Evolutionary conservation across 2,888 invertebrate species (phyloP).

Genomic region (Rosalia funebris): DNA sequence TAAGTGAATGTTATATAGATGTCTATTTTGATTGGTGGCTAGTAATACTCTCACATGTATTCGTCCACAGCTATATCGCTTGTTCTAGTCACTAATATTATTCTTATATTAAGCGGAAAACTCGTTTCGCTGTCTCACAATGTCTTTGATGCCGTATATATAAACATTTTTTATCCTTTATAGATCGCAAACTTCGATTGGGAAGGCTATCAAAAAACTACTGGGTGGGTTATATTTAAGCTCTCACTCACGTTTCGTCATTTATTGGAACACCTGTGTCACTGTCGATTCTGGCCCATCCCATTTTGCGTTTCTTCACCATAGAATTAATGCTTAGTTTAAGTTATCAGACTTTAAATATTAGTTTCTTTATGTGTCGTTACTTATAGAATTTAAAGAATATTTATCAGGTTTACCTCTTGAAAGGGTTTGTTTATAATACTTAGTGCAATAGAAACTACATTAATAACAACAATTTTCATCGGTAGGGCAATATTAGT

Average conservation of each 20-base stretch:
- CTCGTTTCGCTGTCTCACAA: background rate
- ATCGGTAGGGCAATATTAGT: slow-evolving; percentile 13
- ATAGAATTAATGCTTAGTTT: slow-evolving; percentile 45
- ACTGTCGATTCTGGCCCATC: slow-evolving; percentile 47
- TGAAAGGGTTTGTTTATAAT: slow-evolving; percentile 34
- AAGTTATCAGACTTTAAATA: slow-evolving; percentile 44
- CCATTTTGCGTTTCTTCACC: slow-evolving; percentile 48
- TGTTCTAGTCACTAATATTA: no score
- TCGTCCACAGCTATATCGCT: no score
- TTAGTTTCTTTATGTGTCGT: slow-evolving; percentile 47
- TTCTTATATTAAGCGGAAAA: no score
- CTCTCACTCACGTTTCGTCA: slow-evolving; percentile 30
- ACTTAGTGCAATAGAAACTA: slow-evolving; percentile 33
- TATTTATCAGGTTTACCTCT: slow-evolving; percentile 47
- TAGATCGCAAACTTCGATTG: slow-evolving; percentile 82
- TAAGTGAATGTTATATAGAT: no score
- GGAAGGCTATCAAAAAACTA: slow-evolving; percentile 84
- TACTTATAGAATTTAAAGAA: slow-evolving; percentile 41
- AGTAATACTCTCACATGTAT: no score
- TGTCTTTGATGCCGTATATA: background rate
- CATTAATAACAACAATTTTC: slow-evolving; percentile 9
- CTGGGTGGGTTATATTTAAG: slow-evolving; percentile 73
- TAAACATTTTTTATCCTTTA: slow-evolving; percentile 58
- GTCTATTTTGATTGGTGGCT: no score
- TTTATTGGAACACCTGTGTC: slow-evolving; percentile 43